Evolutionary conservation across 2,113 vertebrate genomes (phyloP), one percentile per base, ranked within the genome.

Genomic region (Microcebus tavaratra): DNA sequence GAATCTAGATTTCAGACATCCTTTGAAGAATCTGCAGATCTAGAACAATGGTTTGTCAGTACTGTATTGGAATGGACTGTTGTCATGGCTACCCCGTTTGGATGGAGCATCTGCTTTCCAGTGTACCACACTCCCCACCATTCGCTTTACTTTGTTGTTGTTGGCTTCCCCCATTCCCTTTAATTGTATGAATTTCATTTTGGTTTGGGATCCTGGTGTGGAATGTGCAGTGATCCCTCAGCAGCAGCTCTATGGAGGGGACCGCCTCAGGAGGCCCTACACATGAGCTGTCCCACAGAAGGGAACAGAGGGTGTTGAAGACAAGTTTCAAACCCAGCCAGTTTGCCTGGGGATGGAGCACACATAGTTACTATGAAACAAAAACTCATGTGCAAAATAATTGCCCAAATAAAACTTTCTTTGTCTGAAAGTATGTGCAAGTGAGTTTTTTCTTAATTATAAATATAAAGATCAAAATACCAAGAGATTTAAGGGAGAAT

Each of bases 391-490:
- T 65, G 8, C 53, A 82, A 70, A 72, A n/a, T 85, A 73, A 96
- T 81, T 20, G 12, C 65, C 67, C 82, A 85, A 39, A 34, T 92
- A 63, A 88, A 85, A n/a, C 9, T 50, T 91, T 45, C 53, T 45
- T 87, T 57, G 73, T 90, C 78, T 42, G 42, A 75, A 94, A 87
- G 68, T 21, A 29, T 5, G 4, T 65, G 27, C 21, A 94, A 76
- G 36, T 82, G 42, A 81, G 9, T 12, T 61, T 92, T 91, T 70
- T 61, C 79, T 85, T 67, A 53, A 92, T 80, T 79, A 76, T 36
- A 78, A 89, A 45, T 73, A 59, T 72, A 67, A 86, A 82, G 29
- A 67, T 65, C 81, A 93, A 93, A 86, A 48, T 76, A 85, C 42
- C 25, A 88, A 73, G 73, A 83, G 11, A 65, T 68, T 55, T 80